A percentile compares a stretch with the other conserved stretches of the same genome.
phyloP scores from a whole-genome alignment of 2,797 vertebrate genomes.

The Furcifer pardalis region DNA sequence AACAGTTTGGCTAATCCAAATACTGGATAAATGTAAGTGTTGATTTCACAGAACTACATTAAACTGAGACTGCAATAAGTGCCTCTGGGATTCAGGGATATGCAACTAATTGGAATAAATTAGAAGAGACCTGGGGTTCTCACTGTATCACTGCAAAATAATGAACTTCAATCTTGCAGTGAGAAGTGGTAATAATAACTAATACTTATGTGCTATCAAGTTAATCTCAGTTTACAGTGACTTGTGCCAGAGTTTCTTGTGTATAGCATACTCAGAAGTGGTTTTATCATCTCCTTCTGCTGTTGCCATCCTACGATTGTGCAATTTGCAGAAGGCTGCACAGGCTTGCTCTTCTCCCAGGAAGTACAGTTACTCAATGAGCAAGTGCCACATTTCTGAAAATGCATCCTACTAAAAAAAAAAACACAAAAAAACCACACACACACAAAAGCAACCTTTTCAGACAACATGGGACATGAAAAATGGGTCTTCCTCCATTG shows the following conservation, averaged over 20 bases:
- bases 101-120: background rate
- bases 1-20: constrained; percentile 5
- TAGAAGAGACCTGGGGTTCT: background rate
- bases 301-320: too few relatives aligned
- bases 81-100: background rate
- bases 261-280: too few relatives aligned
- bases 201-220: too few relatives aligned
- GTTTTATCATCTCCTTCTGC: too few relatives aligned
- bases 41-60: background rate
- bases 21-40: background rate
- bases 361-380: too few relatives aligned
- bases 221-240: too few relatives aligned
- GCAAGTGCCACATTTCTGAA: background rate
- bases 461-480: background rate
- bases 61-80: background rate
- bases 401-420: background rate
- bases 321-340: too few relatives aligned
- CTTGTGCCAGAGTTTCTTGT: too few relatives aligned
- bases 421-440: background rate
- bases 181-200: too few relatives aligned
- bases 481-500: too few relatives aligned
- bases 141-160: background rate
- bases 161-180: background rate
- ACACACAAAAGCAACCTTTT: too few relatives aligned
- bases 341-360: too few relatives aligned